Evolutionary conservation across 2,797 vertebrate genomes (phyloP), one percentile per base, ranked within the genome.

Genomic region (Pteronotus mesoamericanus): DNA sequence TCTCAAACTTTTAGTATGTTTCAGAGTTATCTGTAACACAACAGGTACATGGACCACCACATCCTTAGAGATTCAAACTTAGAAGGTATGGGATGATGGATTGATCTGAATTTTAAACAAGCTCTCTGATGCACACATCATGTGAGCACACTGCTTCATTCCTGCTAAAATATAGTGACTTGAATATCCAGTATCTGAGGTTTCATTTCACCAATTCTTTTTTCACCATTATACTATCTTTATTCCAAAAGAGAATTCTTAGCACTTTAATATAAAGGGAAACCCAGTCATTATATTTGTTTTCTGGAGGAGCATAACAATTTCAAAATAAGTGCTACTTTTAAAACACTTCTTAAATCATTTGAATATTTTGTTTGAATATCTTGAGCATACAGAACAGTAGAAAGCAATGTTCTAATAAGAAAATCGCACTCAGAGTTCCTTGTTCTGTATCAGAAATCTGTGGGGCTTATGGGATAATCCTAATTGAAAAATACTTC

Each of bases 211-310:
- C 34, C 4, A n/a, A 22, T 19, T 22, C n/a, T 92, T 86, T 87
- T 89, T 39, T 75, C n/a, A 59, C 14, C 16, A n/a, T 22, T 78
- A n/a, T 9, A 61, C 51, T 59, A 44, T n/a, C 21, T 32, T 86
- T 9, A 59, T 78, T 97, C n/a, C 16, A 82, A 85, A 89, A 83
- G 85, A 94, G 15, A 89, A 74, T 51, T 95, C 9, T 10, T 91
- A 86, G 80, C 82, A 69, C 14, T 85, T 91, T 82, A 72, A 61
- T 24, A 69, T 37, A 42, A 37, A 80, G 96, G 88, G 44, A 96
- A 66, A 59, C 1, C 59, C 2, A 55, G 68, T 90, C 46, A 51
- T 61, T 94, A 48, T 34, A n/a, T 64, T 87, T 94, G 19, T 71
- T 75, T 75, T 89, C 9, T 86, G 42, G 9, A 86, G 11, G 68